A percentile compares a stretch with the other conserved stretches of the same genome.
These are phyloP conservation scores for Scaptomyza flava DNA, from an alignment of 2,888 invertebrate genomes.

Conservation along the genomic window DNA sequence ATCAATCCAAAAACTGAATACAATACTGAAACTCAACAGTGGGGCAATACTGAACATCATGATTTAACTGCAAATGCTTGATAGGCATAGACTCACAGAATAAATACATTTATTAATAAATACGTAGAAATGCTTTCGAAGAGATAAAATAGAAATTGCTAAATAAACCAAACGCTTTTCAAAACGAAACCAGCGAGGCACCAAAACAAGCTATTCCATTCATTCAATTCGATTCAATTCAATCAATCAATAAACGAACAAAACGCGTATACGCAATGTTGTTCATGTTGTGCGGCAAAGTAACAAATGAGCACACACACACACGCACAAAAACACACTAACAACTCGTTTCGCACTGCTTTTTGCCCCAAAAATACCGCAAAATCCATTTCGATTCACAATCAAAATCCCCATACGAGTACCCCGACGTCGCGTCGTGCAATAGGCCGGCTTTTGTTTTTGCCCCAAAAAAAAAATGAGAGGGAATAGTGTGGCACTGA, in stretches of 20 bases:
- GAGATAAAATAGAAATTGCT: conserved; percentile 21
- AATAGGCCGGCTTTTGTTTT: conserved; percentile 52
- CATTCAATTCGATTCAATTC: conserved; percentile 27
- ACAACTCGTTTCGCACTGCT: conserved; percentile 65
- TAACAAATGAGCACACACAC: conserved; percentile 68
- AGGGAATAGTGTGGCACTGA: conserved; percentile 32
- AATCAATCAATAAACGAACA: conserved; percentile 79
- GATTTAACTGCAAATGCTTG: no score
- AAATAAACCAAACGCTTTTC: neutral
- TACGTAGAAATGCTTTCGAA: neutral
- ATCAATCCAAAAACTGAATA: neutral
- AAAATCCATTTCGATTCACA: conserved; percentile 82
- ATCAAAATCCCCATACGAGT: conserved; percentile 82
- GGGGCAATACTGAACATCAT: neutral
- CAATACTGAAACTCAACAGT: neutral
- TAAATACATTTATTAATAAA: no score
- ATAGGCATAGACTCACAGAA: no score
- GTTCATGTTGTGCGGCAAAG: conserved; percentile 61
- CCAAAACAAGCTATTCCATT: conserved; percentile 5
- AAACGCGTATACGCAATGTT: conserved; percentile 78
- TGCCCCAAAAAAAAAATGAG: neutral
- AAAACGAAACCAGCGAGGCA: no score
- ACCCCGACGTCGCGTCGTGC: conserved; percentile 61
- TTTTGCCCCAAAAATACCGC: conserved; percentile 72
- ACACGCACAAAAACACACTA: conserved; percentile 13